Evolutionary conservation across 30 jellyfish, hydroid and myxozoan species (phyloP).

Genomic region (Calvadosia cruxmelitensis): DNA sequence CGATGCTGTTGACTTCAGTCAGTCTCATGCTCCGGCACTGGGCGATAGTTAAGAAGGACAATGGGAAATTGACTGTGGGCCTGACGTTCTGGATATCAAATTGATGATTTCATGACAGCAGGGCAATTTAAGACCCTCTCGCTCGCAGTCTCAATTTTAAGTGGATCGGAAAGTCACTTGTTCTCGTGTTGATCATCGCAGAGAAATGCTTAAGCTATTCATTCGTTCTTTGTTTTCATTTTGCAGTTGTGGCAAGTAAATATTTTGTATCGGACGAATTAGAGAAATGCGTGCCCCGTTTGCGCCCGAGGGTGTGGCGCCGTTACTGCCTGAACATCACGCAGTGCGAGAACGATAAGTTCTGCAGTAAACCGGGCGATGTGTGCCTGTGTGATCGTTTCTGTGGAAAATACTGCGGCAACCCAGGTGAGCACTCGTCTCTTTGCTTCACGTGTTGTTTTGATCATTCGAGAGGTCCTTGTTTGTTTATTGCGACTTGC

Average conservation of each 20-base stretch:
- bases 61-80: too few relatives aligned
- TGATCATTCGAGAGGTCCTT: not conserved
- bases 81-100: too few relatives aligned
- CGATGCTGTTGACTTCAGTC: too few relatives aligned
- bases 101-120: too few relatives aligned
- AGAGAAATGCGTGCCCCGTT: slow-evolving; percentile 57
- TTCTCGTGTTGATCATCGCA: not conserved
- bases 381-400: slow-evolving; percentile 62
- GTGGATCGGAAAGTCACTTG: not conserved
- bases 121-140: not conserved
- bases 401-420: slow-evolving; percentile 74
- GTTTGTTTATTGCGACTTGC: not conserved
- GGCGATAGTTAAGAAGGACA: too few relatives aligned
- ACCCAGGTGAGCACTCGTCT: slow-evolving; percentile 23
- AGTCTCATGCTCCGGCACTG: too few relatives aligned
- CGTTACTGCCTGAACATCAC: slow-evolving; percentile 39
- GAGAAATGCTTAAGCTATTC: too few relatives aligned
- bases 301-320: slow-evolving; percentile 60
- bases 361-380: slow-evolving; percentile 48
- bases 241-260: not conserved
- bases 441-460: not conserved
- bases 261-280: slow-evolving; percentile 39
- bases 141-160: not conserved
- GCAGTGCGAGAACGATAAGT: slow-evolving; percentile 80
- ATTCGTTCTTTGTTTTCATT: too few relatives aligned